phyloP scores from a whole-genome alignment of 2,797 vertebrate genomes.

The Avahi laniger region DNA sequence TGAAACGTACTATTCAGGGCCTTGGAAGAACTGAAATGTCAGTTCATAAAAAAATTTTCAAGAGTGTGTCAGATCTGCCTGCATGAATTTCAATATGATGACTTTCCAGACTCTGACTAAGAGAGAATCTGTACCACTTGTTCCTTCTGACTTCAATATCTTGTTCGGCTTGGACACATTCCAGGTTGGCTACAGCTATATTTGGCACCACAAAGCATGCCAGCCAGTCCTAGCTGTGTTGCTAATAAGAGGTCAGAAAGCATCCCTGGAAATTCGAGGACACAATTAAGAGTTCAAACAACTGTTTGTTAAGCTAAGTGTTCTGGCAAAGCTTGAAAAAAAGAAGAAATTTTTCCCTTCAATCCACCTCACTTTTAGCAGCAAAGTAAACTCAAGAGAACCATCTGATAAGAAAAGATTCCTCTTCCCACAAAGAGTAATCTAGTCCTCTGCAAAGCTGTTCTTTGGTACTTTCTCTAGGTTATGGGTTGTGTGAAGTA shows the following conservation, averaged over 20 bases:
- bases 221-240: conserved; percentile 48
- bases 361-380: conserved; percentile 62
- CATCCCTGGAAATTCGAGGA: conserved; percentile 61
- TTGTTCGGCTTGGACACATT: conserved; percentile 21
- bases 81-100: neutral
- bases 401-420: neutral
- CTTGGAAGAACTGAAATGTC: neutral
- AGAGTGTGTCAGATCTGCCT: neutral
- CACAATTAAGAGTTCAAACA: conserved; percentile 64
- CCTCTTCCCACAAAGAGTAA: neutral
- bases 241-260: conserved; percentile 63
- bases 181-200: neutral
- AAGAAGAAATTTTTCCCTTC: conserved; percentile 57
- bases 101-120: neutral
- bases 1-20: neutral
- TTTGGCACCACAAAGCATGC: conserved; percentile 28
- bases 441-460: neutral
- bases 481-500: neutral
- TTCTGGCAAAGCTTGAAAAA: conserved; percentile 71
- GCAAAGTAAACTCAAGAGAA: conserved; percentile 38
- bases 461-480: neutral
- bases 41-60: neutral
- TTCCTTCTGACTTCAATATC: neutral
- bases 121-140: neutral
- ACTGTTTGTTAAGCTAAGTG: conserved; percentile 68